Conservation (phyloP, 2,113 vertebrate species). For the Capreolus pygargus region DNA sequence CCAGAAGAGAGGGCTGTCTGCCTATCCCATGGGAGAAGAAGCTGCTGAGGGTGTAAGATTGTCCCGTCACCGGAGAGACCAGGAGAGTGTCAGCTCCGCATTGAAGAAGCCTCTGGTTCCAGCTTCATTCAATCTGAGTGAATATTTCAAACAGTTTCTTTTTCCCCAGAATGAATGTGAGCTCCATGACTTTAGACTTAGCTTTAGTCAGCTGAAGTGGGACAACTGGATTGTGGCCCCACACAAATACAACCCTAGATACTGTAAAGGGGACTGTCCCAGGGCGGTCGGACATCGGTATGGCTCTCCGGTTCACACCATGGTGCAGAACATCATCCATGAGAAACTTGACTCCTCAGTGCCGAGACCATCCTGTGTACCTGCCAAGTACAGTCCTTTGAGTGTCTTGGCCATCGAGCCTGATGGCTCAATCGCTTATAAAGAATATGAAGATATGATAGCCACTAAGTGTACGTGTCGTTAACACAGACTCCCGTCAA, state of each 20-base stretch:
- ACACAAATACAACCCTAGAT: constrained; percentile 92
- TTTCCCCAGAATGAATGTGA: constrained; percentile 89
- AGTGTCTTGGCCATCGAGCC: constrained; percentile 93
- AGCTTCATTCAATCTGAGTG: constrained; percentile 76
- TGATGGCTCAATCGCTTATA: constrained; percentile 92
- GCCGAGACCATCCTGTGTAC: constrained; percentile 91
- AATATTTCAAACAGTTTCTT: constrained; percentile 81
- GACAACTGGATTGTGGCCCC: constrained; percentile 96
- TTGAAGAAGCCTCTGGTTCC: constrained; percentile 55
- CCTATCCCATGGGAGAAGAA: neutral
- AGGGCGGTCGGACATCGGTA: constrained; percentile 88
- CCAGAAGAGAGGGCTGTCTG: neutral
- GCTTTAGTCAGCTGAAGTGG: constrained; percentile 93
- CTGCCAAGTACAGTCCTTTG: constrained; percentile 91
- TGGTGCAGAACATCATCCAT: constrained; percentile 95
- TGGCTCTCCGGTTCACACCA: constrained; percentile 91
- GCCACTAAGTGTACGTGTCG: constrained; percentile 95
- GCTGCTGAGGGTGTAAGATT: constrained; percentile 21
- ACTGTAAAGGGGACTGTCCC: constrained; percentile 93
- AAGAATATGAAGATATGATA: constrained; percentile 96
- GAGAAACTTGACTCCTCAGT: constrained; percentile 91
- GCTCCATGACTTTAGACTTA: constrained; percentile 91
- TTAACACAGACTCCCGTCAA: constrained; percentile 60
- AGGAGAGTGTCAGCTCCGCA: constrained; percentile 45
- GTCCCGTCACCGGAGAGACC: constrained; percentile 80